Evolutionary conservation across 2,797 vertebrate genomes (phyloP).

Genomic region (Carapus acus): DNA sequence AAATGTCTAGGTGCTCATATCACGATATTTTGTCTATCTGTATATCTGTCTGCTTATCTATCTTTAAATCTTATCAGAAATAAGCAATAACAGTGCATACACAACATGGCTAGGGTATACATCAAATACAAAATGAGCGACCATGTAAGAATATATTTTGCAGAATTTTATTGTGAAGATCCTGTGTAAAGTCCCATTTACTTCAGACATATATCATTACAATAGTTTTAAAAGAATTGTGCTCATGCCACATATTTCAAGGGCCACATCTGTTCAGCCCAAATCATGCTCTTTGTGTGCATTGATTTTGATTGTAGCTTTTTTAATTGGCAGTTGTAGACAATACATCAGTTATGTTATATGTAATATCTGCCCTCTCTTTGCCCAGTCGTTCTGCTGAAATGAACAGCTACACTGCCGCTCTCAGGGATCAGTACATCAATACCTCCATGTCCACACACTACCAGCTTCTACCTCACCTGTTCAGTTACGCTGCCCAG

Average conservation of each 20-base stretch:
- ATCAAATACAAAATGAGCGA: constrained; percentile 12
- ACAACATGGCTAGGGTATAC: constrained; percentile 3
- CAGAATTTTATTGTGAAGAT: too few relatives aligned
- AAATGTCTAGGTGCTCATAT: constrained; percentile 49
- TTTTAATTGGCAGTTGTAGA: too few relatives aligned
- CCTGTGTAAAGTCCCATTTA: too few relatives aligned
- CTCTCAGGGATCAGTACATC: constrained; percentile 95
- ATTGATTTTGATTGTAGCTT: too few relatives aligned
- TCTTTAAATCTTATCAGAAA: constrained; percentile 46
- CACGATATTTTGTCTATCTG: constrained; percentile 55
- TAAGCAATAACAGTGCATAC: constrained; percentile 31
- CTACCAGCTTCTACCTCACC: constrained; percentile 94
- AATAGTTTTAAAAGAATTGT: too few relatives aligned
- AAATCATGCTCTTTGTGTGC: too few relatives aligned
- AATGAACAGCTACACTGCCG: constrained; percentile 87
- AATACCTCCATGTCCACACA: constrained; percentile 86
- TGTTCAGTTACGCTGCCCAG: constrained; percentile 87
- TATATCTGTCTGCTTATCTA: constrained; percentile 42
- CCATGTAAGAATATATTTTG: too few relatives aligned
- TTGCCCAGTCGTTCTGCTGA: constrained; percentile 85
- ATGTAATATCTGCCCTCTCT: constrained; percentile 21
- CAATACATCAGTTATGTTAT: background rate
- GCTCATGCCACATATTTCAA: too few relatives aligned
- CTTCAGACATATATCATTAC: too few relatives aligned
- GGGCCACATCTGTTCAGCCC: too few relatives aligned